Percentiles rank a stretch among this genome's conserved stretches.
Evolutionary conservation across 2,797 vertebrate species (phyloP).

Genomic region (Australoheros facetus): DNA sequence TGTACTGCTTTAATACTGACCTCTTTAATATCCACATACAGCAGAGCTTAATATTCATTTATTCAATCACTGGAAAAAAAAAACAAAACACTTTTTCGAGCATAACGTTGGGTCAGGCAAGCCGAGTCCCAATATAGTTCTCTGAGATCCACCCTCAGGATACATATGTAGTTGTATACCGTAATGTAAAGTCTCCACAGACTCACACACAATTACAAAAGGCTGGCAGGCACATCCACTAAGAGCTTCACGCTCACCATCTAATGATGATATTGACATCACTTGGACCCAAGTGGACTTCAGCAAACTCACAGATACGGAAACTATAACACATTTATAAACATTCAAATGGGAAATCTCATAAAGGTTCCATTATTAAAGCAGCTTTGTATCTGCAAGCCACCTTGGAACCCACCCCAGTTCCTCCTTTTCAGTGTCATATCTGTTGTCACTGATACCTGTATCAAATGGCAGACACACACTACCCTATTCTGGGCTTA

Average conservation of each 20-base stretch:
- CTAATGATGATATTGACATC: background rate
- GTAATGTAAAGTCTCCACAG: background rate
- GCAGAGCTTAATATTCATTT: background rate
- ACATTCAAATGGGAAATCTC: background rate
- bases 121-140: background rate
- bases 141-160: background rate
- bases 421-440: background rate
- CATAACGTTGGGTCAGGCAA: background rate
- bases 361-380: background rate
- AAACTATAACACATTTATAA: background rate
- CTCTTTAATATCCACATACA: background rate
- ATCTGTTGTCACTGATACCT: background rate
- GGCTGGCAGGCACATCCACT: background rate
- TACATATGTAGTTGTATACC: background rate
- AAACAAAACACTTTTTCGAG: background rate
- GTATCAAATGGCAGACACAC: background rate
- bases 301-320: background rate
- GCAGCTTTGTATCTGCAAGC: background rate
- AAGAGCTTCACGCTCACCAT: background rate
- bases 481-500: no score
- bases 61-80: background rate
- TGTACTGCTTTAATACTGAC: conserved; percentile 6
- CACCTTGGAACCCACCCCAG: background rate
- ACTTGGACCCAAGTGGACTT: background rate
- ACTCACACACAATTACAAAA: background rate